These are phyloP conservation scores for Taurulus bubalis DNA, from an alignment of 2,113 vertebrate genomes.

Conservation along the genomic window DNA sequence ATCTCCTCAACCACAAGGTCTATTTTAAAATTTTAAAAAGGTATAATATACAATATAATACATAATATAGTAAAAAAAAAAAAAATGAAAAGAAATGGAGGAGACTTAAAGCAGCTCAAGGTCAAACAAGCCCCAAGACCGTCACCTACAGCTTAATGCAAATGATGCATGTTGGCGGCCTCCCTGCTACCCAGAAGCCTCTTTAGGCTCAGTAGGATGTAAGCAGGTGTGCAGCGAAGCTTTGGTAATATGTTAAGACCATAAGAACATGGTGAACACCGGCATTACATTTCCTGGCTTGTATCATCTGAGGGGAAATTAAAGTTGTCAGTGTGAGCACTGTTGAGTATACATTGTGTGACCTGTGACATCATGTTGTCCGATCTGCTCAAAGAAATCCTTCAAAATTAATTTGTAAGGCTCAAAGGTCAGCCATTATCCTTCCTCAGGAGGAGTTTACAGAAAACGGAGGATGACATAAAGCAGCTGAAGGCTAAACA, in stretches of 20 bases:
- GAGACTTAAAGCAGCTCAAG: too few relatives aligned
- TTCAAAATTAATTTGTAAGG: neutral
- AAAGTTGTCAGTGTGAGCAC: neutral
- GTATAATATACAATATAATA: too few relatives aligned
- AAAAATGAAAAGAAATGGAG: too few relatives aligned
- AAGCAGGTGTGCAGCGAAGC: too few relatives aligned
- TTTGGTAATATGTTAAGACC: neutral
- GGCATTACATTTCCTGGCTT: too few relatives aligned
- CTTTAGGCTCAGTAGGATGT: too few relatives aligned
- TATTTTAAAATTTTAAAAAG: too few relatives aligned
- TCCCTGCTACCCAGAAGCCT: too few relatives aligned
- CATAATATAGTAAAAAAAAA: too few relatives aligned
- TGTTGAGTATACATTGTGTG: neutral
- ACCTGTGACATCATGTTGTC: neutral
- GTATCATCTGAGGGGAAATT: neutral
- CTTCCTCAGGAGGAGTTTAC: neutral
- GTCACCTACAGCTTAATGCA: neutral
- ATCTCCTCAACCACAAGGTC: too few relatives aligned
- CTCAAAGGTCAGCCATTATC: neutral
- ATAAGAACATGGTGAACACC: neutral
- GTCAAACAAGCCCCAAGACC: neutral
- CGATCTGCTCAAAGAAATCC: neutral
- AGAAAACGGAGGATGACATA: neutral
- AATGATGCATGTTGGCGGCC: neutral
- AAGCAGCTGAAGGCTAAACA: neutral